Conservation (phyloP, 1,140 invertebrate species). For the Eufriesea mexicana region DNA sequence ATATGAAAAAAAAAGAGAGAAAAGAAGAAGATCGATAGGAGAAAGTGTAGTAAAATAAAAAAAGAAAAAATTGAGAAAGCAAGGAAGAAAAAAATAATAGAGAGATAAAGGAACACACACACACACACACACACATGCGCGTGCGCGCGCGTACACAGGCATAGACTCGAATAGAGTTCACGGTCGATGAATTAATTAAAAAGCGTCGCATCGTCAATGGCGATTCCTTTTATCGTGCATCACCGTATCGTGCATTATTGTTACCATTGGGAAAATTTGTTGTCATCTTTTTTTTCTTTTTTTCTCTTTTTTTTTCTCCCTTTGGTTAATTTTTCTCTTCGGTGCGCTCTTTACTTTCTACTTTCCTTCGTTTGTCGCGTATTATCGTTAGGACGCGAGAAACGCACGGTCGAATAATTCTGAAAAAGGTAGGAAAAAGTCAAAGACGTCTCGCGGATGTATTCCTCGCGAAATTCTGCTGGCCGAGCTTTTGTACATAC, state of each 20-base stretch:
- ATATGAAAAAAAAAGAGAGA: conserved; percentile 4
- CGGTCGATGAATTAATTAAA: conserved; percentile 17
- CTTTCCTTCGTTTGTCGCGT: neutral
- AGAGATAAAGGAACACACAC: neutral
- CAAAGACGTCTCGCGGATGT: neutral
- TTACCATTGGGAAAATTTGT: conserved; percentile 3
- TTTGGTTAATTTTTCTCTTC: neutral
- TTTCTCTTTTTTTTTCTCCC: neutral
- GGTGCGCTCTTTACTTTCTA: neutral
- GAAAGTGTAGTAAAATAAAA: neutral
- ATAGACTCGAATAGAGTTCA: neutral
- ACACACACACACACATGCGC: too few species aligned
- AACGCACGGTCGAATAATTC: neutral
- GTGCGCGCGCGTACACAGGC: too few species aligned
- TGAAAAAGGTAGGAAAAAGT: neutral
- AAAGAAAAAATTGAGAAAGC: too few species aligned
- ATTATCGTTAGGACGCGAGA: neutral
- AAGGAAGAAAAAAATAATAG: neutral
- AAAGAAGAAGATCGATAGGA: neutral
- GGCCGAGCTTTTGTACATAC: conserved; percentile 1
- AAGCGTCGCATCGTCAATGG: neutral
- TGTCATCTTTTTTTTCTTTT: neutral
- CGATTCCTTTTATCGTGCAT: conserved; percentile 24
- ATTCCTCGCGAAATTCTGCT: neutral
- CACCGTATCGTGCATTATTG: neutral